Evolutionary conservation across 2,113 vertebrate genomes (phyloP), one percentile per base, ranked within the genome.

Genomic region (Sceloporus tristichus): DNA sequence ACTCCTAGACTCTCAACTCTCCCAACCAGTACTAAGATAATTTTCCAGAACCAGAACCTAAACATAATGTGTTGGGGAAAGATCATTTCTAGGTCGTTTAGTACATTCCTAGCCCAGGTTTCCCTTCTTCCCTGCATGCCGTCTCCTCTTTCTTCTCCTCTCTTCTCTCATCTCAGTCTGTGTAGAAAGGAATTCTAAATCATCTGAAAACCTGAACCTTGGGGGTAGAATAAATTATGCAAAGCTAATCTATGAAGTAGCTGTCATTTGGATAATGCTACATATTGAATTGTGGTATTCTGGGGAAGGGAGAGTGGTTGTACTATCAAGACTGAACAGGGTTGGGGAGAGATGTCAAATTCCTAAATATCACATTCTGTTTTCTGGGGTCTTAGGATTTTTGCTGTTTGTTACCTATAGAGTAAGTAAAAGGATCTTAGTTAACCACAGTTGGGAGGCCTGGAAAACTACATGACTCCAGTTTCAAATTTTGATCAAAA

Each of bases 141-240:
- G 3, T 27, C 23, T 62, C 4, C 18, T 54, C 70, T 48, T 70
- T 86, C 38, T 65, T 7, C n/a, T n/a, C 21, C 53, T 34, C 27
- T 82, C 1, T 40, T 75, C 62, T 82, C 56, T 62, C 68, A 21
- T 81, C 68, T 88, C 40, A 53, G 42, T 54, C 71, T n/a, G 65
- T 53, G 40, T 76, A 74, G 40, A 76, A 87, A 76, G 79, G 59
- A 75, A 88, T 82, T 76, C 77, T 80, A 86, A 80, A 80, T 86
- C 53, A 80, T 79, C 48, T 88, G 76, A 88, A 88, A 88, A 88
- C 70, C 54, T 82, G 71, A 68, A 83, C 79, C 80, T 82, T 87
- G 59, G 85, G 77, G 77, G 77, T n/a, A 87, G 78, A 87, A 87
- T 87, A 76, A 88, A 88, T 82, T 82, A 88, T 82, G 79, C 86